Evolutionary conservation across 64 coral and sea anemone genomes (phyloP), one percentile per base, ranked within the genome.

Genomic region (Pocillopora damicornis): DNA sequence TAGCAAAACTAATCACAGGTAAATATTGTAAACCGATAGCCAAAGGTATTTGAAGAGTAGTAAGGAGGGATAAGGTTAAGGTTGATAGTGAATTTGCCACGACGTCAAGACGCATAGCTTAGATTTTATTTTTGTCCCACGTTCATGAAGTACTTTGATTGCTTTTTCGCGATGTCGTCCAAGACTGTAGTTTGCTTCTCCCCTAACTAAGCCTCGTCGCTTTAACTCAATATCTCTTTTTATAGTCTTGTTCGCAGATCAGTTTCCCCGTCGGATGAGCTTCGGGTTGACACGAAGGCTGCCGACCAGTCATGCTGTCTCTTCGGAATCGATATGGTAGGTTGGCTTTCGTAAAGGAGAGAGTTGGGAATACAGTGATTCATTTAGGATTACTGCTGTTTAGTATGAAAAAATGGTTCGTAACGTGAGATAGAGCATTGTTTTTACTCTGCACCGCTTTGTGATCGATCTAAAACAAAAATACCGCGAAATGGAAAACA

Each of bases 291-390:
- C 88, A 93, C 94, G 13, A 97, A 78, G 51, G 77, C 83, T 23
- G 83, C 60, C 35, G 94, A 97, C 25, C 88, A 90, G 45, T 78
- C 90, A 2, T 97, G 94, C 36, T 97, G 91, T 76, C 57, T 97
- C 13, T 93, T 88, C 67, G 94, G 91, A 83, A 73, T 97, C n/a
- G 94, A 97, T 45, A 97, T 97, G 94, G 94, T 97, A 72, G 42
- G 91, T 76, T 22, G 25, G 35, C 16, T 12, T 15, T 51, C 10
- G 15, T 59, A 25, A 79, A 13, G 37, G 4, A 13, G 1, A 17
- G 42, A 88, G 62, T 37, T 25, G n/a, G 56, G 13, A 65, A 71
- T 25, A 71, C 67, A 71, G 1, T 9, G 22, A n/a, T 1, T 9
- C 10, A 11, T 22, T 71, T 71, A 2, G 61, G 16, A 63, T 63